Evolutionary conservation across 2,113 vertebrate genomes (phyloP).

Genomic region (Toxotes jaculatrix): DNA sequence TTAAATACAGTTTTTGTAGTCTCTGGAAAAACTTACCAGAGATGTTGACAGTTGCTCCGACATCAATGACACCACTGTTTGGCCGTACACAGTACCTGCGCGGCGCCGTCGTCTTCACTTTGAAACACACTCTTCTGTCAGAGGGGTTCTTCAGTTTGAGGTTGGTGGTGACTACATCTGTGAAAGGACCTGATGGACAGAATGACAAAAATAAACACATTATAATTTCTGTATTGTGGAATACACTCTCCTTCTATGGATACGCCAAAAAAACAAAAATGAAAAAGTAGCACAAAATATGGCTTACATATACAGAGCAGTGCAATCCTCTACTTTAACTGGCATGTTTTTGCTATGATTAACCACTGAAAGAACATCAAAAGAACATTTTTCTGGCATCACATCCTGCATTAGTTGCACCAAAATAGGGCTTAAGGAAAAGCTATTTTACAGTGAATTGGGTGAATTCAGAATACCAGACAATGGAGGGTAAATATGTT

Average conservation of each 20-base stretch:
- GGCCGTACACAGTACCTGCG: slow-evolving; percentile 98
- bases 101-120: slow-evolving; percentile 99
- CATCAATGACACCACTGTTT: slow-evolving; percentile 96
- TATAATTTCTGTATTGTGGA: background rate
- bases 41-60: slow-evolving; percentile 90
- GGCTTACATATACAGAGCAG: background rate
- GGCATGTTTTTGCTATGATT: background rate
- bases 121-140: slow-evolving; percentile 97
- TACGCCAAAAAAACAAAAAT: background rate
- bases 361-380: background rate
- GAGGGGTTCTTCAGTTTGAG: slow-evolving; percentile 97
- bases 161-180: slow-evolving; percentile 98
- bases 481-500: background rate
- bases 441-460: background rate
- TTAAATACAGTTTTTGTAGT: background rate
- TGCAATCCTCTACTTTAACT: background rate
- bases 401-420: background rate
- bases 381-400: background rate
- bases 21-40: slow-evolving; percentile 85
- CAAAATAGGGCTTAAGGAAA: background rate
- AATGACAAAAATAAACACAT: background rate
- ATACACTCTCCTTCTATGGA: background rate
- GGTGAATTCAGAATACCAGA: background rate
- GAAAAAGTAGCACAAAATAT: background rate
- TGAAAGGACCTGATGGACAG: slow-evolving; percentile 91